Evolutionary conservation across 2,113 vertebrate species (phyloP).

Genomic region (Antechinus flavipes): DNA sequence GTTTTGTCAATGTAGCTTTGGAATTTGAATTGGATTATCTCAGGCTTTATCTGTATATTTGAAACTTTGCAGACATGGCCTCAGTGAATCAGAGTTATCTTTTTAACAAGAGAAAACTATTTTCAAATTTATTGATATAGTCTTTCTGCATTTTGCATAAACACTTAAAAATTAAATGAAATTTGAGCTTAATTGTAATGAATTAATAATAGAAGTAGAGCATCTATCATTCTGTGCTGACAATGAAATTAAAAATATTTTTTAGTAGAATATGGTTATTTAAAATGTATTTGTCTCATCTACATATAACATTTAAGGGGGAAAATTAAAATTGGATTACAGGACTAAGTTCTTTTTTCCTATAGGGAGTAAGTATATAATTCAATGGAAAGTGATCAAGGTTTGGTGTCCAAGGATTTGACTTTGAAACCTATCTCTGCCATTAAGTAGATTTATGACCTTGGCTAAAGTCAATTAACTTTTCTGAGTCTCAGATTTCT

Average conservation of each 20-base stretch:
- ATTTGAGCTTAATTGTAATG: neutral
- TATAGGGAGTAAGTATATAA: neutral
- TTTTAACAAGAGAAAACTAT: neutral
- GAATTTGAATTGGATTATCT: neutral
- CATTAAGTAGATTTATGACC: neutral
- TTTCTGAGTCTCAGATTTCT: neutral
- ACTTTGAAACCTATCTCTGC: neutral
- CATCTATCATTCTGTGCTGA: neutral
- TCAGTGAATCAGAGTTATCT: neutral
- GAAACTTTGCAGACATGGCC: neutral
- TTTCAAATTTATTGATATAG: neutral
- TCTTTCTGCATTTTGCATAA: neutral
- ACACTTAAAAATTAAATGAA: neutral
- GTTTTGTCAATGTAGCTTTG: neutral
- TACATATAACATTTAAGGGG: neutral
- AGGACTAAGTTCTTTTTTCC: neutral
- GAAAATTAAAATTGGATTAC: neutral
- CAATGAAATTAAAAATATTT: neutral
- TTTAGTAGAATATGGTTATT: neutral
- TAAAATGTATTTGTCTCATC: neutral
- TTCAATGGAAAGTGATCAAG: neutral
- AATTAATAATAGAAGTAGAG: neutral
- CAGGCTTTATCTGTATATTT: neutral
- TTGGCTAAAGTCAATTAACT: neutral
- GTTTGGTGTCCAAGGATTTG: neutral